phyloP scores from a whole-genome alignment of 2,113 vertebrate species.

The Strix aluco region DNA sequence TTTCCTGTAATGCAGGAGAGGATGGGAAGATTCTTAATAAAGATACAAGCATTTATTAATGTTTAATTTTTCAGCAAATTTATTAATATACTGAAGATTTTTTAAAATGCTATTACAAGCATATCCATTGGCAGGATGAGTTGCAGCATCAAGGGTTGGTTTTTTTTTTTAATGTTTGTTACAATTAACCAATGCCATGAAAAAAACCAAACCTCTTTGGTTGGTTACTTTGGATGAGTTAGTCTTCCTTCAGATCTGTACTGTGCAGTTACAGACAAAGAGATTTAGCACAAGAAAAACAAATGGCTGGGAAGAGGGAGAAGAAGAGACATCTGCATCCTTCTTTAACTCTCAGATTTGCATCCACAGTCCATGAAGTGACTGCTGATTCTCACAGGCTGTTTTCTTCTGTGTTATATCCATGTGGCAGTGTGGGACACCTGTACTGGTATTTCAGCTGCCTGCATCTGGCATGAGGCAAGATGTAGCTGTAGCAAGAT shows the following conservation, averaged over 20 bases:
- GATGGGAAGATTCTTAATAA: background rate
- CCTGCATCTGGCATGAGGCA: background rate
- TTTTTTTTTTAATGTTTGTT: background rate
- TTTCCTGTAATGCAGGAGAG: slow-evolving; percentile 33
- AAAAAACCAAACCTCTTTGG: background rate
- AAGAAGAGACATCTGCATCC: background rate
- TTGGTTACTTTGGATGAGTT: background rate
- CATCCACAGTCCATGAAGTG: background rate
- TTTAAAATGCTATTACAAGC: background rate
- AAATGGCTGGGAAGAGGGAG: background rate
- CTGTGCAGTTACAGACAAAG: background rate
- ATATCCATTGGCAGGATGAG: background rate
- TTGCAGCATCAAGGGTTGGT: background rate
- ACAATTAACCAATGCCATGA: background rate
- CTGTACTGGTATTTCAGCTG: background rate
- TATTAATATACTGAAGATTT: background rate
- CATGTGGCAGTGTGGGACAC: background rate
- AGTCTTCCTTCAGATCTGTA: background rate
- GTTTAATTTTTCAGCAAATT: background rate
- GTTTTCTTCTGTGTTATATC: background rate
- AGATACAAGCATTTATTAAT: background rate
- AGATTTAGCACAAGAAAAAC: background rate
- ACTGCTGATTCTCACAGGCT: background rate
- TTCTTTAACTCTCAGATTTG: background rate
- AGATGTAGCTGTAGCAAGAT: background rate